Conservation (phyloP, 2,113 vertebrate species). For the Toxostoma redivivum region DNA sequence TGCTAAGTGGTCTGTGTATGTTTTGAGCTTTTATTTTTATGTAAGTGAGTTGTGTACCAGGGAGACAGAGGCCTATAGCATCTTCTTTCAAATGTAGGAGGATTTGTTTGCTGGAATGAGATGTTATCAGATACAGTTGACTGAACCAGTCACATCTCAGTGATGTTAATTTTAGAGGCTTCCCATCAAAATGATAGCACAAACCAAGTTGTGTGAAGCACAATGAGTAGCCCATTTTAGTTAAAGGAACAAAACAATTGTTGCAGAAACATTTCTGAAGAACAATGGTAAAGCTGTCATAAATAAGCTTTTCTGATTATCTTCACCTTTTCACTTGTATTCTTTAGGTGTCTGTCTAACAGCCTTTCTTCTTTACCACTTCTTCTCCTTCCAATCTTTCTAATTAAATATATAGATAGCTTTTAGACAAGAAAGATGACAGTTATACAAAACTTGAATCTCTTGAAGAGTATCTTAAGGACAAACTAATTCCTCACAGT, state of each 20-base stretch:
- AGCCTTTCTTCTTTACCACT: neutral
- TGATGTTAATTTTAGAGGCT: neutral
- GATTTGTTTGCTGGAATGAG: neutral
- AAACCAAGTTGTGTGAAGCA: neutral
- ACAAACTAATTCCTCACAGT: neutral
- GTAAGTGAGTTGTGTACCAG: neutral
- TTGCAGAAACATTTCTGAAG: neutral
- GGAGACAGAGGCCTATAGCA: neutral
- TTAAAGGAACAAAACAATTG: neutral
- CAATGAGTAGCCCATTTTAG: neutral
- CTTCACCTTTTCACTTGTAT: neutral
- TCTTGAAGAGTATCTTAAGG: neutral
- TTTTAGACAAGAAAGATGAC: neutral
- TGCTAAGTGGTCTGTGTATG: neutral
- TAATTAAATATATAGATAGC: neutral
- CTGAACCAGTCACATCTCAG: neutral
- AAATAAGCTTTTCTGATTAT: neutral
- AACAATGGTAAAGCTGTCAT: neutral
- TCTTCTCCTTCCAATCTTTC: neutral
- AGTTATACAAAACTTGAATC: neutral
- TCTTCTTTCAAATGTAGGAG: neutral
- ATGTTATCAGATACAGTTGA: neutral
- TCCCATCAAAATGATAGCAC: neutral
- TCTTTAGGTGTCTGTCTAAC: neutral
- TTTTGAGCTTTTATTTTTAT: neutral